Evolutionary conservation across 1,140 invertebrate genomes (phyloP).

Genomic region (Microvelia longipes): DNA sequence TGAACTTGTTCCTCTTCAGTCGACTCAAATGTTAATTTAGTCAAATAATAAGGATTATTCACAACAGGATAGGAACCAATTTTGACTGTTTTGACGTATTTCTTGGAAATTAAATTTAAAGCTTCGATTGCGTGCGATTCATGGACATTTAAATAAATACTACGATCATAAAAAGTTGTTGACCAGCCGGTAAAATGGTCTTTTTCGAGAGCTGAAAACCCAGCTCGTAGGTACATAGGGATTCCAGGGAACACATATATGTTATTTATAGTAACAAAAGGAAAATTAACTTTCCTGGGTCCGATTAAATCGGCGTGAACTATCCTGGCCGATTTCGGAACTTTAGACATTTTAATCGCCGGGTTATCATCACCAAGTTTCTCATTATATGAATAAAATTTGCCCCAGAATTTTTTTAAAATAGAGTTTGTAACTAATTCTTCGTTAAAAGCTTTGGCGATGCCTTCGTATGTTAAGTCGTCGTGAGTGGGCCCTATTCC

Average conservation of each 20-base stretch:
- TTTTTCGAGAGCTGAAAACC: slow-evolving; percentile 34
- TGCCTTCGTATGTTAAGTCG: slow-evolving; percentile 64
- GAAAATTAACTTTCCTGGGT: slow-evolving; percentile 32
- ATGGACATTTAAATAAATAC: slow-evolving; percentile 37
- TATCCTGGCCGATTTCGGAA: slow-evolving; percentile 15
- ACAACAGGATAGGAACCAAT: slow-evolving; percentile 55
- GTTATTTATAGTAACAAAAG: slow-evolving; percentile 50
- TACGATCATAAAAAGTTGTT: slow-evolving; percentile 27
- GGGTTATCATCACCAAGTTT: slow-evolving; percentile 3
- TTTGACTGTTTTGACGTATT: slow-evolving; percentile 36
- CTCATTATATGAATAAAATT: slow-evolving; percentile 27
- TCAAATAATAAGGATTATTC: slow-evolving; percentile 30
- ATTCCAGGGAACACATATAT: slow-evolving; percentile 67
- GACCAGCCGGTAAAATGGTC: slow-evolving; percentile 18
- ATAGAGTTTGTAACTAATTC: slow-evolving; percentile 39
- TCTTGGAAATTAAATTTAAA: slow-evolving; percentile 36
- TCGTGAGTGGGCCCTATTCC: slow-evolving; percentile 71
- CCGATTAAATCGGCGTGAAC: slow-evolving; percentile 8
- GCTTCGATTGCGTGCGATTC: slow-evolving; percentile 40
- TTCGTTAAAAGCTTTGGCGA: slow-evolving; percentile 54
- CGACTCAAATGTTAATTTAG: slow-evolving; percentile 36
- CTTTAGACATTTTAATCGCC: slow-evolving; percentile 12
- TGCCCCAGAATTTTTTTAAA: slow-evolving; percentile 40
- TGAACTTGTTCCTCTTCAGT: slow-evolving; percentile 22
- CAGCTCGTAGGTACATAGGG: slow-evolving; percentile 43